Evolutionary conservation across 2,888 invertebrate genomes (phyloP).

Genomic region (Nomada hirtipes): DNA sequence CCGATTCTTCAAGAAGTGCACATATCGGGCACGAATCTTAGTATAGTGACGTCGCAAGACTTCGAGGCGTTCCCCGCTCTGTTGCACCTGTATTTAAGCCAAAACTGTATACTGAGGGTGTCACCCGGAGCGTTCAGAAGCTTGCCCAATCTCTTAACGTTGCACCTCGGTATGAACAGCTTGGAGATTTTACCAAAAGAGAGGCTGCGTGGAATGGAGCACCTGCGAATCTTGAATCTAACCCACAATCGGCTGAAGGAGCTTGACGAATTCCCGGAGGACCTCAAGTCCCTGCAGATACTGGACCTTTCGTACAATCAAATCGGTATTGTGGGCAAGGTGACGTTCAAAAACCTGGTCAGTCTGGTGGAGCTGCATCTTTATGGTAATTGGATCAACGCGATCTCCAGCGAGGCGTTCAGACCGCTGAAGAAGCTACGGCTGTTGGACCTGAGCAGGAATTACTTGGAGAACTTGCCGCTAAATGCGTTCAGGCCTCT

Average conservation of each 20-base stretch:
- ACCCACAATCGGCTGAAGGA: slow-evolving; percentile 94
- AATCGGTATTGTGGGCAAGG: slow-evolving; percentile 91
- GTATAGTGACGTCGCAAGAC: slow-evolving; percentile 93
- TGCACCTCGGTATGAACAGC: slow-evolving; percentile 94
- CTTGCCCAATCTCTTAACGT: slow-evolving; percentile 90
- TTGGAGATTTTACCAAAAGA: slow-evolving; percentile 94
- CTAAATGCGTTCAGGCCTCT: slow-evolving; percentile 91
- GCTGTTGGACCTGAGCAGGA: slow-evolving; percentile 92
- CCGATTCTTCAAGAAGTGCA: slow-evolving; percentile 91
- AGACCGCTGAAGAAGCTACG: slow-evolving; percentile 91
- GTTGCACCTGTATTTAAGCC: slow-evolving; percentile 89
- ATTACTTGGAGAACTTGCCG: slow-evolving; percentile 93
- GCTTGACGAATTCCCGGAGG: slow-evolving; percentile 92
- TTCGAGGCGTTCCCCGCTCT: slow-evolving; percentile 93
- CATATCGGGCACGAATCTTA: slow-evolving; percentile 92
- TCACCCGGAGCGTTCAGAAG: slow-evolving; percentile 94
- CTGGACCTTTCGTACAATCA: slow-evolving; percentile 94
- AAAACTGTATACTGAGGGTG: slow-evolving; percentile 91
- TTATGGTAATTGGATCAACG: slow-evolving; percentile 93
- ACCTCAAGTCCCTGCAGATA: slow-evolving; percentile 91
- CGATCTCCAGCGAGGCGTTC: slow-evolving; percentile 92
- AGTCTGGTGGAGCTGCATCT: slow-evolving; percentile 92
- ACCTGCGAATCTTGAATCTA: slow-evolving; percentile 91
- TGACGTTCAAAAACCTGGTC: slow-evolving; percentile 91
- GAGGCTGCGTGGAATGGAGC: slow-evolving; percentile 91